phyloP scores from a whole-genome alignment of 2,113 vertebrate species.

The Catharus bicknelli region DNA sequence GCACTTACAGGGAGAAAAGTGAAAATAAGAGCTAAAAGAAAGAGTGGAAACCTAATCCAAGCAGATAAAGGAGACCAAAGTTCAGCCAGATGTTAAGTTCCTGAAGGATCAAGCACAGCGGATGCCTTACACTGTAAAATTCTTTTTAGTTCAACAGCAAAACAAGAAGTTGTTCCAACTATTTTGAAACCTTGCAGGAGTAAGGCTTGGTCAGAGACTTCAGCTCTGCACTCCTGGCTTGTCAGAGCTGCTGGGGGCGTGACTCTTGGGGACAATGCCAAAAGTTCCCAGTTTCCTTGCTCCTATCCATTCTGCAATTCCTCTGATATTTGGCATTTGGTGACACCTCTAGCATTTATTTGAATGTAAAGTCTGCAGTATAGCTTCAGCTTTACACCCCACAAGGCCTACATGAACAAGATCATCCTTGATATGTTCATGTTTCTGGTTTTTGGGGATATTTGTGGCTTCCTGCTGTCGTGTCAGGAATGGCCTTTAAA shows the following conservation, averaged over 20 bases:
- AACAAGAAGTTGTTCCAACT: neutral
- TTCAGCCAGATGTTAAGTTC: neutral
- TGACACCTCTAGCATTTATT: neutral
- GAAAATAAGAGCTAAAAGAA: neutral
- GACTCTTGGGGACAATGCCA: neutral
- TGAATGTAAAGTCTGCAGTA: rapidly evolving
- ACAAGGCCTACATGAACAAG: rapidly evolving
- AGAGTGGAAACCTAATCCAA: neutral
- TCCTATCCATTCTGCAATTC: neutral
- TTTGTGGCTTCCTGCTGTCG: neutral
- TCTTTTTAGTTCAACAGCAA: neutral
- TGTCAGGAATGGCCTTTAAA: neutral
- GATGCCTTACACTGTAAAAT: neutral
- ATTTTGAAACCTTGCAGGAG: neutral
- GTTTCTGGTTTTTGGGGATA: neutral
- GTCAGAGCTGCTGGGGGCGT: neutral
- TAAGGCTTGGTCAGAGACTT: neutral
- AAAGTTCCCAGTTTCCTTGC: neutral
- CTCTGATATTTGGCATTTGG: neutral
- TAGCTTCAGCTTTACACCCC: neutral
- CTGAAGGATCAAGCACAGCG: neutral
- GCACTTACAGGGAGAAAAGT: neutral
- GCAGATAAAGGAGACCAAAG: neutral
- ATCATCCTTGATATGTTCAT: neutral
- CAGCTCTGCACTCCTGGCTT: neutral